phyloP scores from a whole-genome alignment of 2,797 vertebrate genomes.

The Sebastes elongatus region DNA sequence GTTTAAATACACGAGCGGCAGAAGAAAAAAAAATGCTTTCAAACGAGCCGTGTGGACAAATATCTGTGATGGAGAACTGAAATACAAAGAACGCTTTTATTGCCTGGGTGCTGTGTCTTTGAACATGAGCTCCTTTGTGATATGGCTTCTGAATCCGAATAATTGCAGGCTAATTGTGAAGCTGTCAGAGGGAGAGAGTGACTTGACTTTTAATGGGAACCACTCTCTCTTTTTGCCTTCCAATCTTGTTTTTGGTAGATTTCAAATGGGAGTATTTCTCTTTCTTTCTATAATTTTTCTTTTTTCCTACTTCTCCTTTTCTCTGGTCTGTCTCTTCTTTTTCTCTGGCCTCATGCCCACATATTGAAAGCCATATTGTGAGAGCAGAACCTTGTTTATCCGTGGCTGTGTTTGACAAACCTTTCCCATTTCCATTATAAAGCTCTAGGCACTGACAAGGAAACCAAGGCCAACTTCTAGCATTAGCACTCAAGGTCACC shows the following conservation, averaged over 20 bases:
- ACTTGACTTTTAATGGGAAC: slow-evolving; percentile 62
- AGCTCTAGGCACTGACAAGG: slow-evolving; percentile 26
- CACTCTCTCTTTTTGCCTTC: neutral
- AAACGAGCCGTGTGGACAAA: slow-evolving; percentile 37
- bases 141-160: slow-evolving; percentile 52
- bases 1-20: slow-evolving; percentile 46
- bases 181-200: slow-evolving; percentile 46
- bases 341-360: neutral
- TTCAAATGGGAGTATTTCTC: neutral
- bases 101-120: slow-evolving; percentile 44
- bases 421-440: slow-evolving; percentile 46
- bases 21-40: slow-evolving; percentile 48
- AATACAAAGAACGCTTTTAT: slow-evolving; percentile 35
- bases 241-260: neutral
- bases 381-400: slow-evolving; percentile 27
- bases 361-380: slow-evolving; percentile 20
- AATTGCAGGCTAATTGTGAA: slow-evolving; percentile 70
- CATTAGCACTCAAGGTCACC: slow-evolving; percentile 62
- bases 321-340: neutral
- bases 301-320: neutral
- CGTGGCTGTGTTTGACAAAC: slow-evolving; percentile 28
- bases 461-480: slow-evolving; percentile 50
- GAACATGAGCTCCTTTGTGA: slow-evolving; percentile 63
- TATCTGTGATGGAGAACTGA: slow-evolving; percentile 53
- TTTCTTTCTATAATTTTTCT: neutral